Evolutionary conservation across 2,113 vertebrate species (phyloP), one percentile per base, ranked within the genome.

Genomic region (Oreochromis tanganicae): DNA sequence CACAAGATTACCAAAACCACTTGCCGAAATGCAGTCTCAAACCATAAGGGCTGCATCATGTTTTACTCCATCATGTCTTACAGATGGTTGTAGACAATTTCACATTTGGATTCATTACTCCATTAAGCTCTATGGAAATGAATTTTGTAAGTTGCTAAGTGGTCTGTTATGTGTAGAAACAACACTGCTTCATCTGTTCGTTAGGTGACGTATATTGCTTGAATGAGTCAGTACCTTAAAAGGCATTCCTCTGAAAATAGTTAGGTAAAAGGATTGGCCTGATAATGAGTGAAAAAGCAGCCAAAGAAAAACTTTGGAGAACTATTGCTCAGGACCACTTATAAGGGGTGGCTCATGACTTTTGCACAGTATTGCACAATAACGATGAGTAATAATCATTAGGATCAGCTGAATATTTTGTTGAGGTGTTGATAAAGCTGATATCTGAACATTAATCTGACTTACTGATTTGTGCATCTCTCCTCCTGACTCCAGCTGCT

Each of bases 401-500:
- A 29, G 17, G 27, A 78, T n/a, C 43, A 11, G 27, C 43, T 32
- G 11, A 19, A 32, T 5, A 32, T 32, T 50, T 50, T 78, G 43
- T 50, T 50, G 14, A 48, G 41, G 6, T 50, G 24, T 8, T 50
- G 9, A 78, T 50, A 50, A 78, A 29, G 27, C 16, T 50, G 16
- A 38, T 27, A 61, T n/a, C 10, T 59, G 2, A 79, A 84, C 24
- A 83, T 27, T 84, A 2, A 29, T 54, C 38, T 24, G 48, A 46
- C 90, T 86, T 84, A 94, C 94, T 82, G 32, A 43, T 81, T 71
- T 32, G 34, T 3, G n/a, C 41, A 10, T 41, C 29, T n/a, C 3
- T 38, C 57, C 80, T 91, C 85, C 32, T 86, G 80, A 84, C 34
- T 92, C 83, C 83, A 61, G 84, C 54, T 85, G 55, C 59, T 85